phyloP scores from a whole-genome alignment of 2,888 invertebrate genomes.

The Tiliacea citrago region DNA sequence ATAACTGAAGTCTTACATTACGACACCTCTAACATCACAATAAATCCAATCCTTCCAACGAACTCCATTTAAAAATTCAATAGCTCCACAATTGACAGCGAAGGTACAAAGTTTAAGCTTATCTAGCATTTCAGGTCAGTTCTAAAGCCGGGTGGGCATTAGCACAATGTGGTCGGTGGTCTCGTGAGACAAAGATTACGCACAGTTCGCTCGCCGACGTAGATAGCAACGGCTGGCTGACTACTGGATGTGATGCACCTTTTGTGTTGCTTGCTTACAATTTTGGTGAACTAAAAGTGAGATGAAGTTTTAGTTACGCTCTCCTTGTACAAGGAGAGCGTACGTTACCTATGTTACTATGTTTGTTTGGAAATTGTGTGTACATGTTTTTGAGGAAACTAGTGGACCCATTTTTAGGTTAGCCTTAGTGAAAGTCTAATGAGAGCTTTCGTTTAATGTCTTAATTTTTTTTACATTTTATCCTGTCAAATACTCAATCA shows the following conservation, averaged over 20 bases:
- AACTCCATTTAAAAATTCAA: slow-evolving; percentile 55
- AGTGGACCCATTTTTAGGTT: background rate
- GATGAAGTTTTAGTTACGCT: background rate
- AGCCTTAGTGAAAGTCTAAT: background rate
- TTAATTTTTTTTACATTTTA: too few relatives aligned
- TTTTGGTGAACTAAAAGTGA: slow-evolving; percentile 35
- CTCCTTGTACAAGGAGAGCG: background rate
- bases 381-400: background rate
- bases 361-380: slow-evolving; percentile 4
- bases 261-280: slow-evolving; percentile 52
- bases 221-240: slow-evolving; percentile 73
- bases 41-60: slow-evolving; percentile 6
- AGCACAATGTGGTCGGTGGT: slow-evolving; percentile 81
- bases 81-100: slow-evolving; percentile 73
- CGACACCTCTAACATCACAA: slow-evolving; percentile 9
- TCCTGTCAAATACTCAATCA: too few relatives aligned
- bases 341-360: slow-evolving; percentile 15
- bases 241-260: slow-evolving; percentile 67
- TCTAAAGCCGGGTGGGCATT: slow-evolving; percentile 78
- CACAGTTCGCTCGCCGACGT: slow-evolving; percentile 76
- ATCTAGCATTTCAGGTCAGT: slow-evolving; percentile 78
- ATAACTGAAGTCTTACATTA: background rate
- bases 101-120: slow-evolving; percentile 79
- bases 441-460: background rate
- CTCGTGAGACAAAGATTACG: slow-evolving; percentile 86